Evolutionary conservation across 1,140 invertebrate genomes (phyloP).

Genomic region (Palaemon carinicauda): DNA sequence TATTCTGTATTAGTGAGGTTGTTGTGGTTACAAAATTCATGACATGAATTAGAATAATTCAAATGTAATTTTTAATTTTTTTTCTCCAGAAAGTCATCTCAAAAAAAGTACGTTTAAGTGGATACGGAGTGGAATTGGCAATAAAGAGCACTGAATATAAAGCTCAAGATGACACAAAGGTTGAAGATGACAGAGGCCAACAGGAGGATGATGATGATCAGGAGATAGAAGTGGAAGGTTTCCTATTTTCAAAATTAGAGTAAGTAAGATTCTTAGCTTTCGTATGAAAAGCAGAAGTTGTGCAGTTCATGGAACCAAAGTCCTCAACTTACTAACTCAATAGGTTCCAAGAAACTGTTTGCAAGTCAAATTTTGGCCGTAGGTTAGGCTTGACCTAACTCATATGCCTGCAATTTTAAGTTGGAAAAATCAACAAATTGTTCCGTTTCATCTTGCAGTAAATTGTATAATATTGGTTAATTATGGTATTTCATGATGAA

Average conservation of each 20-base stretch:
- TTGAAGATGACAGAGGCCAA: constrained; percentile 66
- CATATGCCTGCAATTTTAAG: too few relatives aligned
- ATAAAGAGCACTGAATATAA: constrained; percentile 99
- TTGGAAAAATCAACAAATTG: too few relatives aligned
- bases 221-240: constrained; percentile 83
- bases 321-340: too few relatives aligned
- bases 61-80: background rate
- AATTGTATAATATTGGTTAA: too few relatives aligned
- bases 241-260: constrained; percentile 75
- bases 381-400: too few relatives aligned
- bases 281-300: background rate
- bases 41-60: background rate
- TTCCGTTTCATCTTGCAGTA: too few relatives aligned
- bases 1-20: too few relatives aligned
- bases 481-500: too few relatives aligned
- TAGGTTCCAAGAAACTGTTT: too few relatives aligned
- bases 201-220: constrained; percentile 71
- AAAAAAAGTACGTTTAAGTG: constrained; percentile 81
- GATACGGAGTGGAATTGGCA: constrained; percentile 98
- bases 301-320: too few relatives aligned
- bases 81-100: constrained; percentile 68
- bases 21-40: background rate
- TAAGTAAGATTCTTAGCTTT: constrained; percentile 28
- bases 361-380: too few relatives aligned
- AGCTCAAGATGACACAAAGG: constrained; percentile 81